Percentiles rank a stretch among this genome's conserved stretches.
These are phyloP conservation scores for Theristicus caerulescens DNA, from an alignment of 2,113 vertebrate species.

Conservation along the genomic window DNA sequence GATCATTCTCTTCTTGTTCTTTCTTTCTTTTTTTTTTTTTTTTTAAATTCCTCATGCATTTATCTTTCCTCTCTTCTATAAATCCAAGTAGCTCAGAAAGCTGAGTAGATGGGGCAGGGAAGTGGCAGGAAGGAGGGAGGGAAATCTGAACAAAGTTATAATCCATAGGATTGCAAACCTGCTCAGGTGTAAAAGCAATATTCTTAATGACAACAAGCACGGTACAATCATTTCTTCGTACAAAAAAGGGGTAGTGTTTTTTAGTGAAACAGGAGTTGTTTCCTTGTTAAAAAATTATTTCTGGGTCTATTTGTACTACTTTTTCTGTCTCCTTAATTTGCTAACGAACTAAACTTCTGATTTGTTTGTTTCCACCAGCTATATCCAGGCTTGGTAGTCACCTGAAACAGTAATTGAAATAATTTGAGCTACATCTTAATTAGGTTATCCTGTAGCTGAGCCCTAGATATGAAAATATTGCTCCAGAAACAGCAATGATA, in stretches of 20 bases:
- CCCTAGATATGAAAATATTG: background rate
- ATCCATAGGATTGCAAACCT: background rate
- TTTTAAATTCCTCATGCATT: background rate
- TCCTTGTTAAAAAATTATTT: background rate
- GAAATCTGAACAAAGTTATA: background rate
- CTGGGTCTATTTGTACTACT: background rate
- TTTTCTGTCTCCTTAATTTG: background rate
- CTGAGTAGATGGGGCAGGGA: accelerated
- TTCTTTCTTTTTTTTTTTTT: background rate
- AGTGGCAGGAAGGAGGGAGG: background rate
- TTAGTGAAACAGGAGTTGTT: background rate
- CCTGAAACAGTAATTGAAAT: background rate
- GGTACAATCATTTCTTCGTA: background rate
- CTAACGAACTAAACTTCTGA: background rate
- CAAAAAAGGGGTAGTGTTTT: accelerated
- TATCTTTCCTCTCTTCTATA: background rate
- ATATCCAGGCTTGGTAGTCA: background rate
- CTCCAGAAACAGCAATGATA: background rate
- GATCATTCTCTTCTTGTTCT: background rate
- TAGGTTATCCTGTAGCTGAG: background rate
- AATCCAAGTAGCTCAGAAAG: background rate
- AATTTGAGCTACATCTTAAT: background rate
- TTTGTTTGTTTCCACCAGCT: background rate
- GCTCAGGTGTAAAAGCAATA: background rate
- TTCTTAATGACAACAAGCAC: background rate